Conservation (phyloP, 2,113 vertebrate species). For the Trinectes maculatus region DNA sequence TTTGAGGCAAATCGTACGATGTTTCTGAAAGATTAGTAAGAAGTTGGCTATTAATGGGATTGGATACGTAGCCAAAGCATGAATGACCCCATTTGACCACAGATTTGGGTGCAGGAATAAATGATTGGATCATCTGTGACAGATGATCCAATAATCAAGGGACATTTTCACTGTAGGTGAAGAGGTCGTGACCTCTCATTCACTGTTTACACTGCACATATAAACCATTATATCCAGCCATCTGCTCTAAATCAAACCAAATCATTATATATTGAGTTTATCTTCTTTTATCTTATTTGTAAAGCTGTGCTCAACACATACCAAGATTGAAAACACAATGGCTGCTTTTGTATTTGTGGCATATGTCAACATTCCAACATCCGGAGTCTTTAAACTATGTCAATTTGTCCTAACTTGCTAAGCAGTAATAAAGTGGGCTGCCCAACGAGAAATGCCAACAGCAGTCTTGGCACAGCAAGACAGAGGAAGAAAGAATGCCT, state of each 20-base stretch:
- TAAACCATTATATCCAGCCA: too few species aligned
- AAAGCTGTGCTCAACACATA: neutral
- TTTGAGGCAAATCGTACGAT: too few species aligned
- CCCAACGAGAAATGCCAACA: conserved; percentile 49
- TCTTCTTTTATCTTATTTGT: neutral
- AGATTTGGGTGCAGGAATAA: too few species aligned
- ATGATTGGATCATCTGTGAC: too few species aligned
- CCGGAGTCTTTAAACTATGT: conserved; percentile 49
- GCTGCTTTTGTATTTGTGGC: neutral
- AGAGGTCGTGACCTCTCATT: too few species aligned
- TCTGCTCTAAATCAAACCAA: neutral
- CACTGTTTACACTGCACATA: too few species aligned
- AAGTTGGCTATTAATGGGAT: too few species aligned
- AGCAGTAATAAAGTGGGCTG: conserved; percentile 27
- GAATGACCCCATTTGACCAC: too few species aligned
- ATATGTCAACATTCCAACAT: neutral
- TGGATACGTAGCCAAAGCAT: too few species aligned
- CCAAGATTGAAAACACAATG: neutral
- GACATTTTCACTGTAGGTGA: too few species aligned
- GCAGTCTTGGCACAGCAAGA: conserved; percentile 58
- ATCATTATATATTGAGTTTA: neutral
- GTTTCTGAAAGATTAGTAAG: too few species aligned
- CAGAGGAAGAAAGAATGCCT: conserved; percentile 41
- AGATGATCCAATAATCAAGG: too few species aligned
- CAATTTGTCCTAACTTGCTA: conserved; percentile 61